Conservation (phyloP, 2,888 invertebrate genomes). For the Aporophyla nigra region DNA sequence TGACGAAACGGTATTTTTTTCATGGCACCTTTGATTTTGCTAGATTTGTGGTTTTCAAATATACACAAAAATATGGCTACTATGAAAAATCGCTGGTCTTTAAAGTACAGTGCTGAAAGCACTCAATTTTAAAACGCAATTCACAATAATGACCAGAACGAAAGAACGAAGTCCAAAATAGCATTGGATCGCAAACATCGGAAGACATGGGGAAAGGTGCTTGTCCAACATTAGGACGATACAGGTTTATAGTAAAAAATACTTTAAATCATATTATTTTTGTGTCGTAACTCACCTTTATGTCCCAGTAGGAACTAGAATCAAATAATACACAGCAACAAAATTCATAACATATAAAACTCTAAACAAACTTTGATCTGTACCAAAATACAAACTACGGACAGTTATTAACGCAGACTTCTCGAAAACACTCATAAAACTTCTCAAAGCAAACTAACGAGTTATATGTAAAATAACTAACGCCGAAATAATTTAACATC, state of each 20-base stretch:
- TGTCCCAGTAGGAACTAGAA: not conserved
- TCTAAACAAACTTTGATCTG: not conserved
- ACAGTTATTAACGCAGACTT: not conserved
- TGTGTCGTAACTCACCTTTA: not conserved
- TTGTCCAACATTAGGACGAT: not conserved
- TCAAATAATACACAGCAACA: not conserved
- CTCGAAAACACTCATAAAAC: not conserved
- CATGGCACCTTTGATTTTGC: too few species aligned
- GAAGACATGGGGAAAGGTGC: not conserved
- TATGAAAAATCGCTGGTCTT: too few species aligned
- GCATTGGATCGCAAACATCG: not conserved
- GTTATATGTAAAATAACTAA: not conserved
- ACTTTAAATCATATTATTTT: too few species aligned
- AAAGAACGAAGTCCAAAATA: not conserved
- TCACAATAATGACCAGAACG: too few species aligned
- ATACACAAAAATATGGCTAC: too few species aligned
- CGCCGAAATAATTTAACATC: not conserved
- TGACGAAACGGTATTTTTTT: too few species aligned
- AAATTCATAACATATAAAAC: not conserved
- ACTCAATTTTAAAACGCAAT: not conserved
- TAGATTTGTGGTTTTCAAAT: too few species aligned
- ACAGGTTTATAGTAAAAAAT: not conserved
- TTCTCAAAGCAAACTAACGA: not conserved
- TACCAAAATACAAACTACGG: not conserved
- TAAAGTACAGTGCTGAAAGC: too few species aligned